Conservation (phyloP, 2,888 invertebrate species). For the Oasisia sp. region DNA sequence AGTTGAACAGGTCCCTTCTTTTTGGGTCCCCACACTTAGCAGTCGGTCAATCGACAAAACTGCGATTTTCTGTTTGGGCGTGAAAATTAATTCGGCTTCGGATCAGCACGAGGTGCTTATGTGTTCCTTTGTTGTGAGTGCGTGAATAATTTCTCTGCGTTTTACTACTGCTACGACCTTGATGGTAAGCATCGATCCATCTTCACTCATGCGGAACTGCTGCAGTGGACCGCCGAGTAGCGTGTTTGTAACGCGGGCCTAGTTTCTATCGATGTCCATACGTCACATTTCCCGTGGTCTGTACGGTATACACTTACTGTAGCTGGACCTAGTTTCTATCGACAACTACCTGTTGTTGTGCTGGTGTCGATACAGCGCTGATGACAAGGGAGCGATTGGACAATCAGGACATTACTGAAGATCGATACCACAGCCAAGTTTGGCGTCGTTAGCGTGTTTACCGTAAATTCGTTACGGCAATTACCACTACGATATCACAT, state of each 20-base stretch:
- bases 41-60: background rate
- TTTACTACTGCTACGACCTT: background rate
- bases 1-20: too few species aligned
- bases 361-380: background rate
- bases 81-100: background rate
- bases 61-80: background rate
- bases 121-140: background rate
- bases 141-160: background rate
- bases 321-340: background rate
- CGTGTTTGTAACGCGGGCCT: background rate
- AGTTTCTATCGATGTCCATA: background rate
- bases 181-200: background rate
- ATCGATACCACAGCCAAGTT: background rate
- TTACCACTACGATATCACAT: conserved; percentile 1
- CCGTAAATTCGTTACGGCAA: background rate
- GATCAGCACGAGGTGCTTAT: background rate
- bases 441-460: background rate
- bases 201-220: background rate
- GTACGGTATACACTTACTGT: background rate
- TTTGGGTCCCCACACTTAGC: too few species aligned
- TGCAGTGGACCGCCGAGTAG: background rate
- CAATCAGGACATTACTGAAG: background rate
- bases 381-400: background rate
- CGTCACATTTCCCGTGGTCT: background rate
- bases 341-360: background rate